These are phyloP conservation scores for Sarcophaga bullata DNA, from an alignment of 1,140 invertebrate species.

Conservation along the genomic window DNA sequence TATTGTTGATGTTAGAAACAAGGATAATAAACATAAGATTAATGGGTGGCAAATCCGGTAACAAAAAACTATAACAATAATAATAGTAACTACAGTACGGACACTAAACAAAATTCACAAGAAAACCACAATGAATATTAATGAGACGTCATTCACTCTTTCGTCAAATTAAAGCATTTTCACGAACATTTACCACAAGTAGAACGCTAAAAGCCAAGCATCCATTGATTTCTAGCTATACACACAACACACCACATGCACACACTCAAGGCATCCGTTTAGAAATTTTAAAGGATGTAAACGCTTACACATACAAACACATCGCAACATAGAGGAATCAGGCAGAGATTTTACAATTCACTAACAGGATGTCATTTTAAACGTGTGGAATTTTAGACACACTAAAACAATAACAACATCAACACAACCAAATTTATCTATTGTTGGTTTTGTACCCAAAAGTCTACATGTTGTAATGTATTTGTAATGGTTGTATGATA, in stretches of 20 bases:
- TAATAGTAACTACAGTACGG: not conserved
- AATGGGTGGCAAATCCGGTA: slow-evolving; percentile 36
- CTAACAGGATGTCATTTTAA: slow-evolving; percentile 14
- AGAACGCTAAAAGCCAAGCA: slow-evolving; percentile 17
- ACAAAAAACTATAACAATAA: slow-evolving; percentile 8
- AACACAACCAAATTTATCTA: not conserved
- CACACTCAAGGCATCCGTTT: not conserved
- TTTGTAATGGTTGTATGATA: not conserved
- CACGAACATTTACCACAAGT: slow-evolving; percentile 41
- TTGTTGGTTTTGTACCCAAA: not conserved
- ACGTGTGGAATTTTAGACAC: not conserved
- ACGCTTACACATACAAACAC: not conserved
- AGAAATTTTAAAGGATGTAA: not conserved
- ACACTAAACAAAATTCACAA: not conserved
- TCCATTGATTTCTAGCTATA: not conserved
- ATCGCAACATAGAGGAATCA: not conserved
- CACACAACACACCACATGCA: too few relatives aligned
- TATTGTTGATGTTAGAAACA: not conserved
- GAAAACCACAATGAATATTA: slow-evolving; percentile 60
- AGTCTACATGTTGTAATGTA: not conserved
- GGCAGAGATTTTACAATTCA: slow-evolving; percentile 15
- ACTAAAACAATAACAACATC: not conserved
- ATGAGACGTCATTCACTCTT: slow-evolving; percentile 64
- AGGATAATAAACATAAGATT: slow-evolving; percentile 34
- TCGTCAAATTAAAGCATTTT: slow-evolving; percentile 62